Conservation (phyloP, 2,888 invertebrate genomes). For the Drosophila hamatofila region DNA sequence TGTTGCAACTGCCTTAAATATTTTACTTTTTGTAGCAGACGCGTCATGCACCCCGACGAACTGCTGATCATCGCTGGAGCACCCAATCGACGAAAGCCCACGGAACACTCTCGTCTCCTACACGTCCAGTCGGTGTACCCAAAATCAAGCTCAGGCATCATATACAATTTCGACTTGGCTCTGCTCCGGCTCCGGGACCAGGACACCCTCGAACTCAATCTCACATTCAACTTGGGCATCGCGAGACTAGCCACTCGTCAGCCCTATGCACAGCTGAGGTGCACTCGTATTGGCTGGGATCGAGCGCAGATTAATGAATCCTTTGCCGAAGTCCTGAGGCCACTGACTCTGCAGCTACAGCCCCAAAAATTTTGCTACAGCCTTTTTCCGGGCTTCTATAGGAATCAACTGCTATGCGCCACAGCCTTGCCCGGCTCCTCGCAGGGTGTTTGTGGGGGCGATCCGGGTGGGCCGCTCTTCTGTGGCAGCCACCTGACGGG, state of each 20-base stretch:
- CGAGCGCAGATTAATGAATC: neutral
- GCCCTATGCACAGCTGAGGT: neutral
- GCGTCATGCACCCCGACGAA: neutral
- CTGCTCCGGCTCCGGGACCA: neutral
- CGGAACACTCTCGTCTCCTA: neutral
- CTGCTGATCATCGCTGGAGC: neutral
- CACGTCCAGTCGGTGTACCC: slow-evolving; percentile 1
- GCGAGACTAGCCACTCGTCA: neutral
- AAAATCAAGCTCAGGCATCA: neutral
- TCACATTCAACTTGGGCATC: neutral
- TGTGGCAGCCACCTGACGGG: neutral
- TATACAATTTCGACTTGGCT: neutral
- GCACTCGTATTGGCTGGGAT: neutral
- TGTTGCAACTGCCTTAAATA: neutral
- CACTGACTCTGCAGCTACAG: neutral
- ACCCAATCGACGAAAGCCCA: neutral
- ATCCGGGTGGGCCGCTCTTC: neutral
- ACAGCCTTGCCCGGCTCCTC: neutral
- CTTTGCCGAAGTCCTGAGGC: neutral
- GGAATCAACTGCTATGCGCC: neutral
- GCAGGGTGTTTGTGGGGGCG: neutral
- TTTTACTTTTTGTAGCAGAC: neutral
- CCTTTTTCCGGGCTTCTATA: neutral
- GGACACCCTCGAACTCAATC: slow-evolving; percentile 2
- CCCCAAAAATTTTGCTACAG: neutral